Evolutionary conservation across 2,113 vertebrate species (phyloP).

Genomic region (Clupea harengus): DNA sequence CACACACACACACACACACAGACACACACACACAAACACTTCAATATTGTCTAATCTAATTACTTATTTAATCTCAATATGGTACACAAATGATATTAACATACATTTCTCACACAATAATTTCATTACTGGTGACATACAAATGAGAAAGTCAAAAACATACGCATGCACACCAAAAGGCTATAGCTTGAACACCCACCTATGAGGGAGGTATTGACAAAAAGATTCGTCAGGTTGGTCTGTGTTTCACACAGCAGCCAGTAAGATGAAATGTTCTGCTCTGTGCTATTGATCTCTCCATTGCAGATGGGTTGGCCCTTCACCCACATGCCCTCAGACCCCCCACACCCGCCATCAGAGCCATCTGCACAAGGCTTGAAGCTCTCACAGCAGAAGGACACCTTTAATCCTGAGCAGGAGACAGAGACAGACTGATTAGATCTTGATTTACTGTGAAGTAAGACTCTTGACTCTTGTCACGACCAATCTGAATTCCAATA

Average conservation of each 20-base stretch:
- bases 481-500: too few relatives aligned
- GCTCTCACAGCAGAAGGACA: slow-evolving; percentile 57
- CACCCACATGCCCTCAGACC: not conserved
- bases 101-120: not conserved
- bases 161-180: not conserved
- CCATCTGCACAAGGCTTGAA: slow-evolving; percentile 33
- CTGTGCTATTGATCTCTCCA: not conserved
- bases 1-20: not conserved
- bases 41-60: not conserved
- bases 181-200: slow-evolving; percentile 21
- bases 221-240: slow-evolving; percentile 16
- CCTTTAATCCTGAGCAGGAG: slow-evolving; percentile 50
- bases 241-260: slow-evolving; percentile 40
- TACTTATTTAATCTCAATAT: too few relatives aligned
- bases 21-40: not conserved
- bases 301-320: not conserved
- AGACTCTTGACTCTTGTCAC: too few relatives aligned
- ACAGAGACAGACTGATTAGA: not conserved
- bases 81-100: not conserved
- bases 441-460: not conserved
- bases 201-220: slow-evolving; percentile 25
- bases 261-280: not conserved
- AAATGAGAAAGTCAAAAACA: not conserved
- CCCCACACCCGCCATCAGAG: not conserved
- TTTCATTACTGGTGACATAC: too few relatives aligned